Base-by-base conservation (phyloP, 2,888 invertebrate species). In the Cryptocephalus primarius region DNA sequence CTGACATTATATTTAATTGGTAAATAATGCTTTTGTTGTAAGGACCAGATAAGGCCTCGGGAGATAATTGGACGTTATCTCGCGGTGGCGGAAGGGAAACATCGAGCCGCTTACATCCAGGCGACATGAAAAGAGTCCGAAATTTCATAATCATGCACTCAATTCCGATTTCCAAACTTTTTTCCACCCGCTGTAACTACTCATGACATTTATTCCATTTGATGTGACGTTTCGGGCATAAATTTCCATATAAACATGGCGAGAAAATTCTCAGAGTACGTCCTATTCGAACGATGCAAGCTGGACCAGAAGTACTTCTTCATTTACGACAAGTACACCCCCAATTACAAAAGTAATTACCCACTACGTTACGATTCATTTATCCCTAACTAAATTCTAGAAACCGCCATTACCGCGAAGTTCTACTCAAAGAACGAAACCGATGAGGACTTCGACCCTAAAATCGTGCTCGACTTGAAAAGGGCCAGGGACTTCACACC, bases 401-500 rank as follows among this genome's bases (percentile, higher is more conserved):
- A 56, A 44, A 54, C 60, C 6, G 50, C 51, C 13, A 48, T 65
- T n/a, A 62, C 67, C 6, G 54, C 60, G 9, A 69, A 69, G 54
- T 68, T 69, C 53, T 69, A 68, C 51, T 62, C 67, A 8, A 63
- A 58, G 51, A 57, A 64, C 52, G 67, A 69, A 44, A 55, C 57
- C 48, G 49, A 56, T 10, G 56, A 54, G 8, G 51, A 57, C 31
- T 60, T 60, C 1, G 57, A 65, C 48, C 55, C 55, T 6, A 48
- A 53, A 8, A 46, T 64, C 2, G 53, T 67, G 8, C 48, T 58
- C n/a, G 57, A 58, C 39, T 55, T 68, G 11, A 59, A 53, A 43
- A 52, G 40, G 43, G 55, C 56, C 4, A 60, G 60, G 49, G 63
- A 61, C 46, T 57, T 55, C 44, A 57, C 53, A 9, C 67, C 68